Conservation (phyloP, 1,140 invertebrate genomes). For the Lordiphosa stackelbergi region DNA sequence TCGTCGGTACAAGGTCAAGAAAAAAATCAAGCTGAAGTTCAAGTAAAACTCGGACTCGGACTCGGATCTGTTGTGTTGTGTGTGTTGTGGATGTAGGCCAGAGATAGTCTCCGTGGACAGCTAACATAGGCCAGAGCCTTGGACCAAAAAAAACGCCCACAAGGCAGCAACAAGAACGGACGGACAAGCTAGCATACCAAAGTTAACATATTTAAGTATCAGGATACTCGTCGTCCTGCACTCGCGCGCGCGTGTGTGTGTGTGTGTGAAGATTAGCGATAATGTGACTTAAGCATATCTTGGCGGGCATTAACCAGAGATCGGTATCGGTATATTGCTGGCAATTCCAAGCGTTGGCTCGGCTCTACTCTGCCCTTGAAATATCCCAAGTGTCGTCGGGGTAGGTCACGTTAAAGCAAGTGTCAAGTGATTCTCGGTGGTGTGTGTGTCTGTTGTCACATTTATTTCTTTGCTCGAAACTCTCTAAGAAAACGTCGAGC, state of each 20-base stretch:
- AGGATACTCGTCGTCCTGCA: background rate
- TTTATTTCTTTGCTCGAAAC: slow-evolving; percentile 3
- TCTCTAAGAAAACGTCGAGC: slow-evolving; percentile 36
- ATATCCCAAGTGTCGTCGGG: background rate
- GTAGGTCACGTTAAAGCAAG: background rate
- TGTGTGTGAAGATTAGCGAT: slow-evolving; percentile 13
- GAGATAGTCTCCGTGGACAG: slow-evolving; percentile 3
- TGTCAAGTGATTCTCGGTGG: slow-evolving; percentile 13
- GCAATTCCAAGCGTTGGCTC: slow-evolving; percentile 10
- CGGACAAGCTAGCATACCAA: slow-evolving; percentile 55
- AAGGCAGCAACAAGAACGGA: slow-evolving; percentile 4
- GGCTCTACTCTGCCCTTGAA: too few relatives aligned
- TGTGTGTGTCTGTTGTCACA: background rate
- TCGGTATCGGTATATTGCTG: slow-evolving; percentile 3
- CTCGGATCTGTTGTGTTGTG: slow-evolving; percentile 1
- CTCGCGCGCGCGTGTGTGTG: slow-evolving; percentile 28
- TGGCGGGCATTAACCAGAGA: background rate
- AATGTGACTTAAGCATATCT: slow-evolving; percentile 55
- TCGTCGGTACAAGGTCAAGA: slow-evolving; percentile 76
- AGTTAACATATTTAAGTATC: slow-evolving; percentile 55
- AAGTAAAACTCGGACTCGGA: slow-evolving; percentile 33
- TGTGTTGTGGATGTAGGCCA: slow-evolving; percentile 20
- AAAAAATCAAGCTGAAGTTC: slow-evolving; percentile 72
- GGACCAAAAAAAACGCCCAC: slow-evolving; percentile 29
- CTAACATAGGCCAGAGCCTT: slow-evolving; percentile 16